Conservation (phyloP, 2,797 vertebrate genomes). For the Myotis planiceps region DNA sequence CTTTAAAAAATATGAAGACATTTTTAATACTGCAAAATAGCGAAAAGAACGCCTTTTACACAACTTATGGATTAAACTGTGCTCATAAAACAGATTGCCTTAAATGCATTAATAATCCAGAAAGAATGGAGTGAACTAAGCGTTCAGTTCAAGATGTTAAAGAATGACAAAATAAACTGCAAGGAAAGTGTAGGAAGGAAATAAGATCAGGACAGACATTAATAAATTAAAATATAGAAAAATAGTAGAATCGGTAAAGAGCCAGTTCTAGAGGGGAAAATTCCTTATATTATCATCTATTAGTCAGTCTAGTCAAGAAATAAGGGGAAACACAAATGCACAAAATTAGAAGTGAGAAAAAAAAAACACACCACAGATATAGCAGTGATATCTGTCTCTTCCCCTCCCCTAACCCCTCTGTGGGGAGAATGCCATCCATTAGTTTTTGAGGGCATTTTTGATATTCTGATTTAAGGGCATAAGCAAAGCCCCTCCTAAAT, state of each 20-base stretch:
- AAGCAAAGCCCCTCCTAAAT: neutral
- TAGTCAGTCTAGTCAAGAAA: neutral
- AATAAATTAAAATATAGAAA: neutral
- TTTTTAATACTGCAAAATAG: conserved; percentile 7
- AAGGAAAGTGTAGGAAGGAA: neutral
- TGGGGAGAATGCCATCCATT: neutral
- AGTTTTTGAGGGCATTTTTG: neutral
- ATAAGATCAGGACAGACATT: neutral
- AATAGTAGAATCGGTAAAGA: neutral
- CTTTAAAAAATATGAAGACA: neutral
- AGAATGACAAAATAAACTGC: neutral
- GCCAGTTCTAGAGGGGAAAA: neutral
- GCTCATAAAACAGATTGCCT: neutral
- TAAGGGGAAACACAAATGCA: neutral
- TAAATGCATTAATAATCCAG: neutral
- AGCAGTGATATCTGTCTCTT: neutral
- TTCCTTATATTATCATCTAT: neutral
- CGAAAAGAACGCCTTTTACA: neutral
- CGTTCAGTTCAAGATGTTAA: neutral
- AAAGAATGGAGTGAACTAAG: neutral
- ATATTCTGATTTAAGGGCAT: neutral
- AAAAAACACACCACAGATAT: neutral
- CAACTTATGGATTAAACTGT: neutral
- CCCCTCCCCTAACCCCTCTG: too few relatives aligned
- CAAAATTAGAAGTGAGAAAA: neutral